Percentiles rank a stretch among this genome's conserved stretches.
Conservation (phyloP, 1,140 invertebrate genomes). For the Achatina immaculata region DNA sequence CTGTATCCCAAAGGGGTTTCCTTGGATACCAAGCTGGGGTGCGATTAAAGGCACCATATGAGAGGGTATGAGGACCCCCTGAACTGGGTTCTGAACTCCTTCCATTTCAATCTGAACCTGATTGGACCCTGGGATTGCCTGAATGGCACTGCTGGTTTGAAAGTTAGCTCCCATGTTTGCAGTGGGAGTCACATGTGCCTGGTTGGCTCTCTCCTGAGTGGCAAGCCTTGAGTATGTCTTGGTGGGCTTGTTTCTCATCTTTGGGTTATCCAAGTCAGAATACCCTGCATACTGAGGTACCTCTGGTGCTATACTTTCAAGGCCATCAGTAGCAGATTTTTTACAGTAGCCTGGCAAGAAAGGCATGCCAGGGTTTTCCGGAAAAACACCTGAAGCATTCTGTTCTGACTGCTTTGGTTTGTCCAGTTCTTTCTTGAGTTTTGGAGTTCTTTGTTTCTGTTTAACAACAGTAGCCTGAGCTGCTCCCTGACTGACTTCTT, state of each 20-base stretch:
- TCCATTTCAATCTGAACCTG: slow-evolving; percentile 38
- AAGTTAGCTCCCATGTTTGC: neutral
- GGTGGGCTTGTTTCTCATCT: neutral
- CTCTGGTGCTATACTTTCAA: neutral
- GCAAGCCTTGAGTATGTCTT: neutral
- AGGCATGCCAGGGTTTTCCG: neutral
- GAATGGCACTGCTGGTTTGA: neutral
- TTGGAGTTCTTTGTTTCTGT: neutral
- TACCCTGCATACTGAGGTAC: neutral
- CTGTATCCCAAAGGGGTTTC: neutral
- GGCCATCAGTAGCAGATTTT: neutral
- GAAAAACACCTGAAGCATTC: neutral
- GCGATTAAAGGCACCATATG: slow-evolving; percentile 23
- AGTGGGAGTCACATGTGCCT: too few species aligned
- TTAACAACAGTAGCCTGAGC: neutral
- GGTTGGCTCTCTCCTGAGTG: neutral
- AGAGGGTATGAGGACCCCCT: slow-evolving; percentile 30
- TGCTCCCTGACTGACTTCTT: neutral
- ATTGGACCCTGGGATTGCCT: slow-evolving; percentile 21
- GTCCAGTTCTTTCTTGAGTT: neutral
- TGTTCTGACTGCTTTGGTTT: neutral
- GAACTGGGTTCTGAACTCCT: slow-evolving; percentile 22
- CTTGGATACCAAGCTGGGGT: slow-evolving; percentile 30
- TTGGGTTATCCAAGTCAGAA: neutral
- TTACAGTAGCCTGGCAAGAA: neutral